Base-by-base conservation (phyloP, 2,797 vertebrate genomes). In the Esox masquinongy region DNA sequence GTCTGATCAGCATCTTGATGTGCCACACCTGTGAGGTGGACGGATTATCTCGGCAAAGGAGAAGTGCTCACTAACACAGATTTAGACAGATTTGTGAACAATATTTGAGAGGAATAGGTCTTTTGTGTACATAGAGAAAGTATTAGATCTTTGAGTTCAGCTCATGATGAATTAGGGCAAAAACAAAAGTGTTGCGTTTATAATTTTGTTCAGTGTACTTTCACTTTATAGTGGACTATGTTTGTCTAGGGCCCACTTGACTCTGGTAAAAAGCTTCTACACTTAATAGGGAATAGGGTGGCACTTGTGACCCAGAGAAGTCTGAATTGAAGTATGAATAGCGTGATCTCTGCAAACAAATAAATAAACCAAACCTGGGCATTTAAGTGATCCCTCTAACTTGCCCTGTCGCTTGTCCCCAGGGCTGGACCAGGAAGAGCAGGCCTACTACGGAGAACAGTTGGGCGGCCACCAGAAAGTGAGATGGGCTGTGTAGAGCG, bases 281-380 rank as follows among this genome's bases (percentile, higher is more conserved):
- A 19, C 17, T 6, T 17, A 53, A 53, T 19, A 53, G 50, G 50
- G 50, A 53, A 53, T n/a, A n/a, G 50, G 50, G 16, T 19, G 16
- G 1, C 4, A 53, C 19, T 53, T 53, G 50, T 19, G 50, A 53
- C 50, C 5, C 17, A 53, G 0, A 0, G 4, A 51, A n/a, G 50
- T 19, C 53, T 59, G 53, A 59, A 59, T 8, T 24, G 70, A 89
- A 78, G 76, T 82, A 85, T 5, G 72, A 73, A 68, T 75, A 71
- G 77, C 77, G 78, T 79, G 77, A 84, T 86, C 78, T 80, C 73
- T 15, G 70, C 73, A 79, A 74, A 72, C 9, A 85, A 89, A 87
- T 85, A 88, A 91, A 91, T 84, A 89, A 90, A 85, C 74, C 80
- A 87, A 87, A 81, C 85, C 88, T 80, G 83, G 82, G 77, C 69